Evolutionary conservation across 64 coral and sea anemone genomes (phyloP), one percentile per base, ranked within the genome.

Genomic region (Montipora capricornis): DNA sequence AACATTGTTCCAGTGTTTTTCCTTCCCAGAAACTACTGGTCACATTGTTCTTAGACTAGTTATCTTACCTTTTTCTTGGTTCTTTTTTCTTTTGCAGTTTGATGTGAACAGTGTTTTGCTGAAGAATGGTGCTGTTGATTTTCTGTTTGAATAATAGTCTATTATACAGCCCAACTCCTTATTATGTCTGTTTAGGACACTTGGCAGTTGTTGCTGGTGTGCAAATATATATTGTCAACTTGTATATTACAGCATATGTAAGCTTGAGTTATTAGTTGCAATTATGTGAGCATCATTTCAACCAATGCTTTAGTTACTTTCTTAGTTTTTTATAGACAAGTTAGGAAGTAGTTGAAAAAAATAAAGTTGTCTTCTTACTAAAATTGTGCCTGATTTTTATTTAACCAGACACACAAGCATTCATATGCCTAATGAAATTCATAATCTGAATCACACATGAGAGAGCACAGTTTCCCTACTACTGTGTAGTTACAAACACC

Each of bases 261-360:
- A 64, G 61, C 61, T 64, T 64, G 11, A 64, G 13, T 1, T 64
- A 37, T 57, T 11, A 57, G 6, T 57, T 57, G 61, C 9, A 14
- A 4, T 64, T 64, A 16, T 64, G 61, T 64, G 14, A 14, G 13
- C 11, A 7, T 12, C 13, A 3, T 1, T 64, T 15, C 2, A 9
- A 57, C 53, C 11, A 11, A 8, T 6, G 11, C 53, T 57, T 6
- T 57, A 57, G 11, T 57, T 11, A 57, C 6, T 69, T 8, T 69
- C 62, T 20, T 8, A 45, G 15, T 44, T 83, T 84, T 84, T 68
- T 66, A 84, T 84, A 69, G 82, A 84, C 68, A 84, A n/a, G 4
- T 44, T 2, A 62, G 2, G 53, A 19, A 48, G 82, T 84, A 5
- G 12, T n/a, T 19, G 60, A 20, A 61, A 6, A 4, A 45, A 84